Base-by-base conservation (phyloP, 2,113 vertebrate species). In the Ellobius talpinus region DNA sequence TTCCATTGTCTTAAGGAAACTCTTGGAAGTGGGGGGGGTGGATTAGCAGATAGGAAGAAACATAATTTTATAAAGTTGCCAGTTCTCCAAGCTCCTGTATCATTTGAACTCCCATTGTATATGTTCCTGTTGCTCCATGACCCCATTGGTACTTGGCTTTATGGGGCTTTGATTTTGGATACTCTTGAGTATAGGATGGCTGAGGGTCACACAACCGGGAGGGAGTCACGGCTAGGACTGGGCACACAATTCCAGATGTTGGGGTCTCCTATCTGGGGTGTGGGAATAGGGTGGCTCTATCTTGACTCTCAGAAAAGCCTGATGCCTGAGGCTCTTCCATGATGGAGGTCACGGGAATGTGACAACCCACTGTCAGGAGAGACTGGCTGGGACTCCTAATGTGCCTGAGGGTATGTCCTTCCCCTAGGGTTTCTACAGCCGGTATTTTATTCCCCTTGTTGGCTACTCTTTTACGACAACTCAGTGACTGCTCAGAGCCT, bases 381-480 rank as follows among this genome's bases (percentile, higher is more conserved):
- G 42, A 9, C 1, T 9, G 11, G 17, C 42, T n/a, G 5, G n/a
- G 72, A n/a, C 58, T 4, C 0, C 17, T 65, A 31, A n/a, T 63
- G 39, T 65, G 45, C 74, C 12, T 31, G 74, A 29, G n/a, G 45
- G 14, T 0, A 4, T 0, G 0, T 2, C 42, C 19, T 14, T 12
- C 66, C 58, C 24, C 65, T 29, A 0, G 23, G 6, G 0, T 2
- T 6, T 70, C 23, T 70, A 4, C 26, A 17, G 13, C 76, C 36
- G 8, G 9, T 4, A 14, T n/a, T 79, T 29, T 61, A 29, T 29
- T 55, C 7, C 52, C 13, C 72, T n/a, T 2, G 4, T 29, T 26
- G 24, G 4, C 19, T 1, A 50, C 23, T 39, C 50, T 39, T 11
- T 26, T 33, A 31, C 12, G 23, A 47, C 24, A 6, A 66, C 65